phyloP scores from a whole-genome alignment of 2,113 vertebrate genomes.

The Motacilla alba region DNA sequence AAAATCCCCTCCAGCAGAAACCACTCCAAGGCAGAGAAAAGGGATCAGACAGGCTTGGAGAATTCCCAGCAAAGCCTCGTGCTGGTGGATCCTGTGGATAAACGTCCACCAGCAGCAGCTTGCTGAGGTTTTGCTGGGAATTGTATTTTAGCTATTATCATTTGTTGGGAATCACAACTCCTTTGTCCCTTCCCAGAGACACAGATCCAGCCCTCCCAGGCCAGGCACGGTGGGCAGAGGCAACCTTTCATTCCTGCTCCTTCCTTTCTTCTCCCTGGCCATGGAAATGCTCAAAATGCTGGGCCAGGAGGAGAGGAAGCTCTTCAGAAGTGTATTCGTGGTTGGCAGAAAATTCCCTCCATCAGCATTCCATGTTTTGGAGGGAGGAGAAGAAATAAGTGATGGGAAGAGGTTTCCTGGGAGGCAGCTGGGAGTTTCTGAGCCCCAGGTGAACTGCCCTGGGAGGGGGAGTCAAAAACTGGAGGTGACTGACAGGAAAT shows the following conservation, averaged over 20 bases:
- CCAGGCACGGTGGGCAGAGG: neutral
- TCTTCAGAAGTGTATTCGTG: neutral
- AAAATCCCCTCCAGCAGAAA: neutral
- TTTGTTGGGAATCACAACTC: neutral
- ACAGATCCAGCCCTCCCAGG: neutral
- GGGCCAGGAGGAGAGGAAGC: neutral
- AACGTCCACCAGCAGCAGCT: neutral
- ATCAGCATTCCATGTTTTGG: neutral
- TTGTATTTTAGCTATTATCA: neutral
- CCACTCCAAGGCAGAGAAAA: neutral
- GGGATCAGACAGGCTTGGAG: neutral
- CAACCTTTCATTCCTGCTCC: neutral
- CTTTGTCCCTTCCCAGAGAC: neutral
- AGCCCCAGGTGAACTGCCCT: neutral
- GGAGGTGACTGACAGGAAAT: neutral
- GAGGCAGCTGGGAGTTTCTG: neutral
- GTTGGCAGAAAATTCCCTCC: conserved; percentile 1
- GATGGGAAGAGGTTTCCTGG: neutral
- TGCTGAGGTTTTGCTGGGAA: neutral
- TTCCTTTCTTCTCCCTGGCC: neutral
- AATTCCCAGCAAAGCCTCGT: neutral
- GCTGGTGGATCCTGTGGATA: neutral
- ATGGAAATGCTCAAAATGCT: neutral
- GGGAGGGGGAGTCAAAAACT: neutral
- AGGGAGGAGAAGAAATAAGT: neutral